Evolutionary conservation across 2,888 invertebrate species (phyloP).

Genomic region (Calephelis perditalis): DNA sequence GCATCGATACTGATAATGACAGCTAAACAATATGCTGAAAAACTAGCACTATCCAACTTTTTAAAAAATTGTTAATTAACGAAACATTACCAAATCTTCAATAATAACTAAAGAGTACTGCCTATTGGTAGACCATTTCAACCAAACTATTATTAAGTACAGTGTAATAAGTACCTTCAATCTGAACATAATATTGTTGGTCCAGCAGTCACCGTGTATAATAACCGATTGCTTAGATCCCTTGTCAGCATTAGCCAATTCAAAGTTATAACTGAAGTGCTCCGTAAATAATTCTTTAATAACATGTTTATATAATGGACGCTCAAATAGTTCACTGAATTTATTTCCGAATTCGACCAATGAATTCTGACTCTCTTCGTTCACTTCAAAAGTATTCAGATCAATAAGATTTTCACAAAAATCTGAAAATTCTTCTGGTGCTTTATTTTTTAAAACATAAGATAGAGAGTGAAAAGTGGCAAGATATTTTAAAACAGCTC

Average conservation of each 20-base stretch:
- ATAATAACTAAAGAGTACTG: no score
- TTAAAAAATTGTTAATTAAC: no score
- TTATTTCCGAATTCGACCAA: background rate
- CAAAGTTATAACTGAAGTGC: background rate
- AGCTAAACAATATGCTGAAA: no score
- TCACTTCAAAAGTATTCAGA: background rate
- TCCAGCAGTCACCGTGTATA: slow-evolving; percentile 4
- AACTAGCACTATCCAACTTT: no score
- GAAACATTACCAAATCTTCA: no score
- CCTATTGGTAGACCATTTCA: no score
- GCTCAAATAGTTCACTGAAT: slow-evolving; percentile 10
- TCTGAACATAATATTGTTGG: background rate
- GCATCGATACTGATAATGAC: no score
- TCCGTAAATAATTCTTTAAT: background rate
- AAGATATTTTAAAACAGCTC: slow-evolving; percentile 3
- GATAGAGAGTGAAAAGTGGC: slow-evolving; percentile 15
- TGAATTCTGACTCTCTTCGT: background rate
- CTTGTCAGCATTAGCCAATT: background rate
- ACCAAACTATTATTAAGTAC: no score
- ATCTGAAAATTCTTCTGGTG: slow-evolving; percentile 12
- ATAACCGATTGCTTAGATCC: background rate
- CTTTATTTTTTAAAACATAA: slow-evolving; percentile 12
- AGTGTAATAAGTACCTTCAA: background rate
- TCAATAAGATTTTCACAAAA: slow-evolving; percentile 12
- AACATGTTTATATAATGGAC: background rate